Evolutionary conservation across 2,888 invertebrate species (phyloP), one percentile per base, ranked within the genome.

Genomic region (Pardosa pseudoannulata): DNA sequence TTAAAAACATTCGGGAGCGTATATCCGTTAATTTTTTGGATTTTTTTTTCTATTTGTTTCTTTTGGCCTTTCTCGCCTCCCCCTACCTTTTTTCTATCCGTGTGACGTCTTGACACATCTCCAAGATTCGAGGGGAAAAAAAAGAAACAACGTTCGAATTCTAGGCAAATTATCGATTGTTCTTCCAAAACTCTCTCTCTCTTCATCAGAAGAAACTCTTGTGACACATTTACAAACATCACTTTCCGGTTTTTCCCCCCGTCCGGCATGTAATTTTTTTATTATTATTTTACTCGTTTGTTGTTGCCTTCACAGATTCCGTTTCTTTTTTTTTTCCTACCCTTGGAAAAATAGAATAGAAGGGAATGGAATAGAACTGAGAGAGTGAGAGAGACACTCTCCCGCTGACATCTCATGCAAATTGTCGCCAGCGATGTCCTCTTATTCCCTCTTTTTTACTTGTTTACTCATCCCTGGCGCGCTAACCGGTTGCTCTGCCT

Each of bases 161-260:
- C 74, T 72, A 65, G 67, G 82, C 71, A 83, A 83, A 83, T 83
- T 76, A 83, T 83, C 76, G 82, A 83, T 83, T 85, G 83, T 79
- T 75, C 82, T 65, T 32, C 6, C n/a, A 29, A n/a, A n/a, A n/a
- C n/a, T n/a, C n/a, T n/a, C n/a, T n/a, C 67, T 79, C 32, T 79
- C 78, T 76, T 71, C 75, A 70, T 85, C 78, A 79, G 71, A 23
- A 65, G 68, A 70, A 62, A 62, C 70, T 67, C 50, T 27, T 83
- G 82, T 83, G 82, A 83, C 82, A 83, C 82, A 72, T 83, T 83
- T 76, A 76, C 65, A 70, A 31, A 65, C 70, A 71, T 82, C 75
- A 75, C 67, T 81, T 36, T n/a, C n/a, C n/a, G n/a, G n/a, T n/a
- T n/a, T n/a, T n/a, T n/a, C n/a, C n/a, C n/a, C n/a, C n/a, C n/a